Evolutionary conservation across 2,888 invertebrate genomes (phyloP), one percentile per base, ranked within the genome.

Genomic region (Drosophila limbata): DNA sequence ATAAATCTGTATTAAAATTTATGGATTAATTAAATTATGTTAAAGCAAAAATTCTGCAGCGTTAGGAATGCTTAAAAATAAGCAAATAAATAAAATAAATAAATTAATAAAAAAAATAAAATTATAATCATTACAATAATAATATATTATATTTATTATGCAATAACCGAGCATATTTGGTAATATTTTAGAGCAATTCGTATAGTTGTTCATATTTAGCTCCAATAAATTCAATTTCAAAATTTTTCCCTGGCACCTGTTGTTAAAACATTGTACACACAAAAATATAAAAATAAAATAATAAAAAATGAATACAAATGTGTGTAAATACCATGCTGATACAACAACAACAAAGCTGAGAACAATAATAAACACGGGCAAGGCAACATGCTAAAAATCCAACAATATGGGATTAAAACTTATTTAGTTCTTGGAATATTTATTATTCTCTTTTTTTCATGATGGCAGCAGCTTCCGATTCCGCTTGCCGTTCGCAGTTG

Each of bases 371-470:
- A 56, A 56, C n/a, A 56, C 15, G n/a, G 11, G 13, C 11, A 62
- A 60, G 48, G 44, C 50, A 71, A 67, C 53, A 59, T 48, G 69
- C 55, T 77, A 44, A 39, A 53, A 56, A 56, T 35, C 69, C 74
- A 84, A 72, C 81, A 64, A 74, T 79, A 87, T 84, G 66, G 82
- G 82, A 84, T 87, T 84, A 84, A 87, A 84, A 87, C 70, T 77
- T 84, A 77, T 84, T 84, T 77, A 70, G 79, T 71, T 68, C 68
- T 53, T 59, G 25, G 45, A 1, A 44, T 52, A 28, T 67, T 42
- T 44, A 39, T n/a, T 8, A 10, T 60, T 40, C 31, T 21, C 8
- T 52, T 51, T 56, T 69, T 53, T 40, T 51, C 42, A 37, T 45
- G 66, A 64, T 39, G 25, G 42, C 60, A 35, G 69, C 68, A 35